A percentile compares a stretch with the other conserved stretches of the same genome.
Evolutionary conservation across 2,797 vertebrate genomes (phyloP).

Genomic region (Cirrhinus mrigala): DNA sequence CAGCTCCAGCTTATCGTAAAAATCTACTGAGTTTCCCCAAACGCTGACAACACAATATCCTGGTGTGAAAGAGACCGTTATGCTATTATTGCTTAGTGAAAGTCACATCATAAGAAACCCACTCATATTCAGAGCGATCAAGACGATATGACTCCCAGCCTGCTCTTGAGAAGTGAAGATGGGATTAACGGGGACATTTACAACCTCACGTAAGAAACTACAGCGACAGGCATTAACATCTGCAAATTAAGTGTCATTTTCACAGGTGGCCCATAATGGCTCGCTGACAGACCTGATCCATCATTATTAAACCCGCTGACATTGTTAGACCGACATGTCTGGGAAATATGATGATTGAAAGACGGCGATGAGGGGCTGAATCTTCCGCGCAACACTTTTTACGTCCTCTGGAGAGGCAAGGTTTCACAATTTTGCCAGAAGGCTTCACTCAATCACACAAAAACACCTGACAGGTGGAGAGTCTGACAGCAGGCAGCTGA

Average conservation of each 20-base stretch:
- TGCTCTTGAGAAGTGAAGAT: background rate
- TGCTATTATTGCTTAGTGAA: background rate
- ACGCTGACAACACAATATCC: constrained; percentile 20
- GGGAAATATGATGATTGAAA: constrained; percentile 9
- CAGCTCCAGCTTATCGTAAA: constrained; percentile 67
- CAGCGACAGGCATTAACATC: constrained; percentile 13
- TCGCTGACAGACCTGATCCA: constrained; percentile 25
- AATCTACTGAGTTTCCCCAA: constrained; percentile 63
- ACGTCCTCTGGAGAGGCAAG: constrained; percentile 12
- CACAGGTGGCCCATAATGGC: constrained; percentile 17
- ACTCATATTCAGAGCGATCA: background rate
- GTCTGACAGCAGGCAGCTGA: constrained; percentile 36
- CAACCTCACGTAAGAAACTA: background rate
- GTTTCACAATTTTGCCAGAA: constrained; percentile 25
- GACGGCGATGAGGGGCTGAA: background rate
- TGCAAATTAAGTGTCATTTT: constrained; percentile 10
- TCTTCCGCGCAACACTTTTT: constrained; percentile 1
- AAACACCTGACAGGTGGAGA: constrained; percentile 14
- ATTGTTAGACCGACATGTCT: constrained; percentile 3
- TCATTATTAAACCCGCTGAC: constrained; percentile 32
- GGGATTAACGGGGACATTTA: background rate
- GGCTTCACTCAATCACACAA: constrained; percentile 31
- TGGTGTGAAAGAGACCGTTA: background rate
- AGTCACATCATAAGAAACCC: background rate
- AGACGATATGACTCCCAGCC: background rate